A percentile compares a stretch with the other conserved stretches of the same genome.
phyloP scores from a whole-genome alignment of 1,140 invertebrate species.

The Diorhabda sublineata region DNA sequence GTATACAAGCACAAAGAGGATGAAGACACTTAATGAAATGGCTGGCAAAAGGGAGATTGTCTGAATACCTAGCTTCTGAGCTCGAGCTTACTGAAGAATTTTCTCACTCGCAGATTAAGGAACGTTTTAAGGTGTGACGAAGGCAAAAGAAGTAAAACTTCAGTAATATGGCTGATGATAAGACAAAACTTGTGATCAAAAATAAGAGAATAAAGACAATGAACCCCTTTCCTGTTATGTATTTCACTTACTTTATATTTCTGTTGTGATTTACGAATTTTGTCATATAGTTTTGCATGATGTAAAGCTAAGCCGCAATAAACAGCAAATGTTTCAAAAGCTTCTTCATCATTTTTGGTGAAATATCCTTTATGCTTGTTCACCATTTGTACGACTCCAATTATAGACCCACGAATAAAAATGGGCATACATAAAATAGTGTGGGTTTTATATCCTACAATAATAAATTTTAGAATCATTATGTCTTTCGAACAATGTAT shows the following conservation, averaged over 20 bases:
- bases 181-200: too few species aligned
- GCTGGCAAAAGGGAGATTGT: too few species aligned
- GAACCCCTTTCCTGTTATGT: too few species aligned
- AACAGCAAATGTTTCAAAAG: constrained; percentile 78
- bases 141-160: too few species aligned
- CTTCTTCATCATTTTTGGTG: constrained; percentile 71
- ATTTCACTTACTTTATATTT: constrained; percentile 69
- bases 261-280: constrained; percentile 77
- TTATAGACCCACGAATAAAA: constrained; percentile 65
- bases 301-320: constrained; percentile 82
- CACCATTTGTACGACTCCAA: constrained; percentile 83
- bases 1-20: too few species aligned
- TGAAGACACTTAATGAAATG: too few species aligned
- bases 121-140: too few species aligned
- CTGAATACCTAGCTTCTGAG: too few species aligned
- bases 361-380: constrained; percentile 71
- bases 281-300: constrained; percentile 81
- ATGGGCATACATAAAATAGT: constrained; percentile 85
- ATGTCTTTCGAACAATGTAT: not conserved
- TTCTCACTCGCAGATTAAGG: too few species aligned
- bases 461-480: not conserved
- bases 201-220: too few species aligned
- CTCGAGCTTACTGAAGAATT: too few species aligned
- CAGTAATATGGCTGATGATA: too few species aligned
- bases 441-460: constrained; percentile 59